These are phyloP conservation scores for Habrosyne pyritoides DNA, from an alignment of 2,888 invertebrate genomes.

Conservation along the genomic window DNA sequence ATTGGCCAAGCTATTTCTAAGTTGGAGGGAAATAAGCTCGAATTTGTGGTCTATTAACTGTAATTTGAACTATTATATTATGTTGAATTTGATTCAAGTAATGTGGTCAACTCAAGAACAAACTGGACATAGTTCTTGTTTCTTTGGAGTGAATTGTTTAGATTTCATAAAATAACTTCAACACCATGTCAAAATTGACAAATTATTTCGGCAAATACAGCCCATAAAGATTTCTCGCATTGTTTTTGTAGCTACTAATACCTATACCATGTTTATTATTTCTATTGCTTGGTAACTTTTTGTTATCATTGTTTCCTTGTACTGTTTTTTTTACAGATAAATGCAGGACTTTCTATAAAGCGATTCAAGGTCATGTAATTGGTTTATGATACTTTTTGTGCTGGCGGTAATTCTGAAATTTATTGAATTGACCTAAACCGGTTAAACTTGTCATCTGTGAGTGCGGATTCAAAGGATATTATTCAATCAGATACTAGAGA, in stretches of 20 bases:
- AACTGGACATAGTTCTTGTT: not conserved
- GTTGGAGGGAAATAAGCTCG: not conserved
- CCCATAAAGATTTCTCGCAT: not conserved
- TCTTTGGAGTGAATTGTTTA: no score
- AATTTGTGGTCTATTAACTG: not conserved
- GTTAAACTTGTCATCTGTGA: no score
- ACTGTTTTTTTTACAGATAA: not conserved
- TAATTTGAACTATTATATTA: constrained; percentile 3
- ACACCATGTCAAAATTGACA: no score
- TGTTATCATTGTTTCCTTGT: not conserved
- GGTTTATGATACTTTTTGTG: not conserved
- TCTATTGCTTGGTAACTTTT: not conserved
- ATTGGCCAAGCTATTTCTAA: not conserved
- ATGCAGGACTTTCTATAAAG: not conserved
- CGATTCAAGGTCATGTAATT: not conserved
- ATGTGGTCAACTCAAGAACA: not conserved
- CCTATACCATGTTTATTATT: not conserved
- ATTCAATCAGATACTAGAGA: no score
- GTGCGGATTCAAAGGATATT: no score
- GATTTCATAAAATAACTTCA: no score
- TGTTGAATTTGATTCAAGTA: not conserved
- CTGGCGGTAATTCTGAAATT: no score
- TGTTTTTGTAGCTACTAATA: not conserved
- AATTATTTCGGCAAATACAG: not conserved
- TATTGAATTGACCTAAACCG: no score